These are phyloP conservation scores for Apolygus lucorum DNA, from an alignment of 1,140 invertebrate species.

Conservation along the genomic window DNA sequence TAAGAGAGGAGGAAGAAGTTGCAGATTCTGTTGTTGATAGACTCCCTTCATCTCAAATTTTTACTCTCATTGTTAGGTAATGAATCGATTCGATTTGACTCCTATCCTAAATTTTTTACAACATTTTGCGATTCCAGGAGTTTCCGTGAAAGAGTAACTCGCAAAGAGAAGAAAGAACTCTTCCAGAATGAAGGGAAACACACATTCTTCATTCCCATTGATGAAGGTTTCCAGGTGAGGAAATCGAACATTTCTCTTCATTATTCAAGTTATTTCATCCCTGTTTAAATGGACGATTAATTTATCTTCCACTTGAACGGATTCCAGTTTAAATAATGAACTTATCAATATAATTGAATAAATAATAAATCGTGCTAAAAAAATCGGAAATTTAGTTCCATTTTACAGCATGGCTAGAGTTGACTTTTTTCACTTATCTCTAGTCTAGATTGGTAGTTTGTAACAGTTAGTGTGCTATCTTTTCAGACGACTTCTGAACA, in stretches of 20 bases:
- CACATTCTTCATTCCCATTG: slow-evolving; percentile 85
- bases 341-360: no score
- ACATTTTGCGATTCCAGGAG: no score
- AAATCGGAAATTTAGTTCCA: no score
- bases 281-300: neutral
- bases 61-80: no score
- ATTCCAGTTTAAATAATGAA: no score
- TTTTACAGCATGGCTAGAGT: neutral
- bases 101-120: no score
- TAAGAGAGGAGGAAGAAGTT: no score
- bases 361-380: no score
- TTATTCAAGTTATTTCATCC: neutral
- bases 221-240: slow-evolving; percentile 76
- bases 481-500: slow-evolving; percentile 10
- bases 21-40: no score
- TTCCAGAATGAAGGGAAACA: slow-evolving; percentile 65
- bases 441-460: slow-evolving; percentile 9
- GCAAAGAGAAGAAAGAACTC: slow-evolving; percentile 59
- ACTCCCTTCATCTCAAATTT: no score
- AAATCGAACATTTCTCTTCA: slow-evolving; percentile 3
- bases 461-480: slow-evolving; percentile 15
- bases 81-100: no score
- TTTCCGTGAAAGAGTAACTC: slow-evolving; percentile 62
- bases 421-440: neutral
- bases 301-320: no score